Base-by-base conservation (phyloP, 2,797 vertebrate species). In the Molossus molossus region DNA sequence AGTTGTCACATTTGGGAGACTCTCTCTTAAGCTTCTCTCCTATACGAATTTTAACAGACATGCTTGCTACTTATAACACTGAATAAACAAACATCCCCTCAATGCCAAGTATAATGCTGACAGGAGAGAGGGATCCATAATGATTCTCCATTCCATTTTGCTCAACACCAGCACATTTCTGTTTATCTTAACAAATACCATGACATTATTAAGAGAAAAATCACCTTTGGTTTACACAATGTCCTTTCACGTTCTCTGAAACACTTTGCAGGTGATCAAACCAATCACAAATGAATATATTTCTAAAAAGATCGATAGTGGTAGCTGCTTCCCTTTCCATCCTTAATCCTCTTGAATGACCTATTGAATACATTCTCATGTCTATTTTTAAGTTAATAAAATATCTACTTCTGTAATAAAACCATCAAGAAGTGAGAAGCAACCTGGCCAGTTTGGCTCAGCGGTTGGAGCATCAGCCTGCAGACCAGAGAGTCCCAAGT, bases 321-420 rank as follows among this genome's bases (percentile, higher is more conserved):
- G 10, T 4, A 29, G 14, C 33, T 9, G 5, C 9, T 76, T 93
- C 53, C n/a, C 40, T 67, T 94, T 83, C n/a, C 20, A 37, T 23
- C 25, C 9, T 69, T 23, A 45, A 33, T 57, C 87, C 50, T 90
- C 50, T 87, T 65, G 37, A 92, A 48, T 57, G 48, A 70, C 1
- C 40, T 92, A 11, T 64, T 25, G 48, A 82, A n/a, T 18, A 33
- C 13, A 53, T 53, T 23, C 17, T 60, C 60, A 15, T 48, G 18
- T 40, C 55, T 45, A 69, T 27, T 76, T 90, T 77, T 82, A 85
- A 89, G 79, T 70, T 55, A 88, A 53, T 57, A 88, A 93, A 84
- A 67, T 64, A 72, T 70, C 48, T 60, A 76, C 45, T 76, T 94
- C 33, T 84, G 1, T 57, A 69, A 90, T 62, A 94, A 85, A 91